Conservation (phyloP, 2,888 invertebrate genomes). For the Creontiades dilutus region DNA sequence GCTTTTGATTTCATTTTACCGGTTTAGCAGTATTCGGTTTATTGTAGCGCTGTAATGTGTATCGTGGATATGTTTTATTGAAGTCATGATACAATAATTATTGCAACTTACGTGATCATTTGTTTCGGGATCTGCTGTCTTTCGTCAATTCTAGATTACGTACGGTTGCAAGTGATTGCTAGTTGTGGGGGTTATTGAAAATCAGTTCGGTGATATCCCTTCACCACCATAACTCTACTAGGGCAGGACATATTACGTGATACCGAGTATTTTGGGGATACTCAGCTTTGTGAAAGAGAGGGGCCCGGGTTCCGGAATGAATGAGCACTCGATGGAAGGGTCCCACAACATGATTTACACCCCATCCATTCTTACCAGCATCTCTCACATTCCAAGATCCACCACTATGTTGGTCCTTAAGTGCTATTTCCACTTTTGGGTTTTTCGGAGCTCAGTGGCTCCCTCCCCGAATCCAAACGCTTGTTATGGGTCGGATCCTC, state of each 20-base stretch:
- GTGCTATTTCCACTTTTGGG: constrained; percentile 64
- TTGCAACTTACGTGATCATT: too few species aligned
- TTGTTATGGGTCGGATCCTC: constrained; percentile 54
- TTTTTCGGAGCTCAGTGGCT: constrained; percentile 50
- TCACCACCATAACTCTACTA: not conserved
- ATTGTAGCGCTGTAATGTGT: too few species aligned
- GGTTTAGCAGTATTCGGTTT: too few species aligned
- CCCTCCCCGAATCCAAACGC: constrained; percentile 17
- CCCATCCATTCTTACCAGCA: constrained; percentile 63
- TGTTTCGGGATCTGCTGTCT: too few species aligned
- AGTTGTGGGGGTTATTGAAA: not conserved
- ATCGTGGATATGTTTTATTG: too few species aligned
- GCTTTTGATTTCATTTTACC: too few species aligned
- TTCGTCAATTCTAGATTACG: too few species aligned
- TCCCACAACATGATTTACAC: constrained; percentile 61
- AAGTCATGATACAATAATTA: too few species aligned
- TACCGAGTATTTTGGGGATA: constrained; percentile 40
- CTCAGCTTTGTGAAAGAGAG: not conserved
- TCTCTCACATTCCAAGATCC: constrained; percentile 63
- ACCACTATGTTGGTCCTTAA: constrained; percentile 61
- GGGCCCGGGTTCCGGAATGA: constrained; percentile 22
- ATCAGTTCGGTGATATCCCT: not conserved
- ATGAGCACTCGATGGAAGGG: constrained; percentile 53
- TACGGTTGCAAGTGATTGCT: not conserved
- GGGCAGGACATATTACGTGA: constrained; percentile 44